phyloP scores from a whole-genome alignment of 1,140 invertebrate species.

The Helicorthomorpha holstii region DNA sequence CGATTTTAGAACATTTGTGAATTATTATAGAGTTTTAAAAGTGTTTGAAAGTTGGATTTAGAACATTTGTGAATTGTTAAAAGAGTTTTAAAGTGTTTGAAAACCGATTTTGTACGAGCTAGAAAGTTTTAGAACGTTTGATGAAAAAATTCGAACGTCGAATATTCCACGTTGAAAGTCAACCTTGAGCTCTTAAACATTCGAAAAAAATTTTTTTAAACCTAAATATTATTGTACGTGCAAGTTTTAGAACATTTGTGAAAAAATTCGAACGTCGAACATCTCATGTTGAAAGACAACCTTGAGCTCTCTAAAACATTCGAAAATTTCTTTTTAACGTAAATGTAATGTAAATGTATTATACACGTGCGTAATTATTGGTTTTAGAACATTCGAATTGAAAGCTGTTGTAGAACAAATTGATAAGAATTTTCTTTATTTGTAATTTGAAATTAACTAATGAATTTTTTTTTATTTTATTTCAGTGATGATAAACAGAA shows the following conservation, averaged over 20 bases:
- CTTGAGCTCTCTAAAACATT: background rate
- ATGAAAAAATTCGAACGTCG: too few relatives aligned
- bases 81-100: background rate
- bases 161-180: background rate
- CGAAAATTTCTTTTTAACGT: background rate
- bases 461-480: conserved; percentile 8
- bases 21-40: too few relatives aligned
- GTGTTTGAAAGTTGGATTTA: too few relatives aligned
- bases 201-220: background rate
- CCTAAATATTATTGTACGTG: background rate
- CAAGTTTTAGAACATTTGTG: background rate
- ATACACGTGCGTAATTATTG: background rate
- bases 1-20: background rate
- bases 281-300: background rate
- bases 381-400: background rate
- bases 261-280: too few relatives aligned
- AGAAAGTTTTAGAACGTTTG: background rate
- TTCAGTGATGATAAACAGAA: conserved; percentile 22
- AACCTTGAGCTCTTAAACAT: background rate
- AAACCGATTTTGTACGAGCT: background rate
- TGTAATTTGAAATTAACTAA: background rate
- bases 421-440: background rate
- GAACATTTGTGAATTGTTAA: background rate
- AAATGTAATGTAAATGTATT: background rate
- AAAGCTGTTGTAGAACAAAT: background rate